Base-by-base conservation (phyloP, 2,113 vertebrate species). In the Ursus arctos region DNA sequence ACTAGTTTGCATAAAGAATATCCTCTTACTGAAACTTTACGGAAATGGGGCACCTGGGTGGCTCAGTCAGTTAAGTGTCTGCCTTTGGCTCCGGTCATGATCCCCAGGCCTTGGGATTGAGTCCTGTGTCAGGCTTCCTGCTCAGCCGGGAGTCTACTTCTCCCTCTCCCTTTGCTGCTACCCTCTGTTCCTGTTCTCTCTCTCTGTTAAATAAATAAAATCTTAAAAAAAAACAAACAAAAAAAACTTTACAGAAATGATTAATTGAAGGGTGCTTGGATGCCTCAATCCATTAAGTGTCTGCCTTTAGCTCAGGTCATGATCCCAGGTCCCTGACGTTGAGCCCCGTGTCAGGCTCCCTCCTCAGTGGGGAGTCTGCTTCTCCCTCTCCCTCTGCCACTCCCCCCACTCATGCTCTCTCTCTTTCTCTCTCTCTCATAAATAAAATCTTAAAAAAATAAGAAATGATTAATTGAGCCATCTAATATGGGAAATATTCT, bases 401-500 rank as follows among this genome's bases (percentile, higher is more conserved):
- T 69, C 19, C 13, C 63, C 13, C 13, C 31, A 15, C 65, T n/a
- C 16, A 4, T 69, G 65, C 31, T 69, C 65, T 69, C 33, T 67
- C 16, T 65, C 26, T 5, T 10, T 65, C 63, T 65, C 63, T 65
- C 28, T 33, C 28, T 69, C 33, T 21, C 16, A 21, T 36, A 36
- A 69, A 69, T 36, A 69, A 69, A 36, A 36, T 69, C 67, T 69
- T 69, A 1, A 69, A 69, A 19, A 69, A 69, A 53, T 4, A 13
- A 76, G 33, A 72, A 84, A 81, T 61, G 83, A 51, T 79, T 89
- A 61, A 69, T 63, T 72, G 53, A 74, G 40, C 36, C 4, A n/a
- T 81, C 31, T 87, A 88, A 71, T 77, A 4, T 71, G 74, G 95
- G 16, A 93, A 81, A 71, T 96, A 71, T 43, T 97, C n/a, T 72